Percentiles rank a stretch among this genome's conserved stretches.
phyloP scores from a whole-genome alignment of 2,797 vertebrate species.

The Acanthurus tractus region DNA sequence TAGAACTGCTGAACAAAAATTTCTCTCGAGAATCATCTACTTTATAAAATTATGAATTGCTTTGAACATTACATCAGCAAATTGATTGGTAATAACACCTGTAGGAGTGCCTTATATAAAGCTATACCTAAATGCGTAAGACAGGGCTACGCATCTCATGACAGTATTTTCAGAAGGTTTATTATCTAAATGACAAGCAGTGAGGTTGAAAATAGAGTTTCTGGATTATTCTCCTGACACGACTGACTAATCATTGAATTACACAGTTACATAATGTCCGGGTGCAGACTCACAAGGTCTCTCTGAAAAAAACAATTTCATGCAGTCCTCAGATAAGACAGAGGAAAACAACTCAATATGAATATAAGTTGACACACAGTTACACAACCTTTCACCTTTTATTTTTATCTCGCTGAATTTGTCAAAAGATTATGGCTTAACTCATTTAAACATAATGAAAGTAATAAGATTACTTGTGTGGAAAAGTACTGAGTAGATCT shows the following conservation, averaged over 20 bases:
- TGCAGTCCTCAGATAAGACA: constrained; percentile 53
- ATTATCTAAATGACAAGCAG: constrained; percentile 1
- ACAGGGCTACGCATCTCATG: neutral
- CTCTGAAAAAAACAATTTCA: constrained; percentile 68
- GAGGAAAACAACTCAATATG: constrained; percentile 37
- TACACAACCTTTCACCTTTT: constrained; percentile 2
- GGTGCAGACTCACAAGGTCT: constrained; percentile 65
- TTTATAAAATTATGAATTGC: too few species aligned
- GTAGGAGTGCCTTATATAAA: too few species aligned
- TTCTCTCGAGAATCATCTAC: too few species aligned
- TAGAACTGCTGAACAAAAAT: too few species aligned
- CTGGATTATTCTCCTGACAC: constrained; percentile 46
- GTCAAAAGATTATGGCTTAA: constrained; percentile 2
- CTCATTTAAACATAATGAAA: neutral
- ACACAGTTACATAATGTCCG: constrained; percentile 67
- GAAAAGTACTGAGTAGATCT: neutral
- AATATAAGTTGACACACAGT: neutral
- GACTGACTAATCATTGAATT: constrained; percentile 64
- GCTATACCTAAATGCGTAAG: neutral
- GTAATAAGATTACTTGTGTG: constrained; percentile 13
- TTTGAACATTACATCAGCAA: too few species aligned
- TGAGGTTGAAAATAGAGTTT: constrained; percentile 47
- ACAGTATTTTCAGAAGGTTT: constrained; percentile 2
- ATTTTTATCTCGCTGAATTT: constrained; percentile 5
- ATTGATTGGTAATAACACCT: too few species aligned